These are phyloP conservation scores for Geotrypetes seraphini DNA, from an alignment of 2,797 vertebrate genomes.

Conservation along the genomic window DNA sequence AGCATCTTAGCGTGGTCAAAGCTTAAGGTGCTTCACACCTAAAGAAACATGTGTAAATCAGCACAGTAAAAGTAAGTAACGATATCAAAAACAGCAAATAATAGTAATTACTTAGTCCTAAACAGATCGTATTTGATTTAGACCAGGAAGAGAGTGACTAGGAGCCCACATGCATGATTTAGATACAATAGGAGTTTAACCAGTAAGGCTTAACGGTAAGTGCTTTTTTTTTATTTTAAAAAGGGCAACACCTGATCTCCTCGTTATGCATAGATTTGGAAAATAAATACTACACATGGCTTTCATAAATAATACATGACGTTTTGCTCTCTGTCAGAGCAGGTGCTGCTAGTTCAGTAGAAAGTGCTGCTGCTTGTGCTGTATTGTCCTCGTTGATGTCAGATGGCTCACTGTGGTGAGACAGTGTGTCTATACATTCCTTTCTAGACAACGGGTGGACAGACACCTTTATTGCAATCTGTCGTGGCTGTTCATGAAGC, in stretches of 20 bases:
- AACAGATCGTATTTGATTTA: constrained; percentile 21
- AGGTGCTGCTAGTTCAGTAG: constrained; percentile 16
- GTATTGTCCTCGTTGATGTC: constrained; percentile 33
- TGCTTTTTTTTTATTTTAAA: constrained; percentile 44
- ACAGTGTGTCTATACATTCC: constrained; percentile 55
- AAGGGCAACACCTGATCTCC: constrained; percentile 57
- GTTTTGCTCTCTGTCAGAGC: constrained; percentile 36
- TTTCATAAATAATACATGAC: constrained; percentile 80
- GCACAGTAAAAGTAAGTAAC: constrained; percentile 43
- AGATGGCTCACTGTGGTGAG: constrained; percentile 31
- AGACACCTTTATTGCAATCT: constrained; percentile 93
- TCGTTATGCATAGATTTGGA: constrained; percentile 73
- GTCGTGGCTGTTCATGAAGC: constrained; percentile 80
- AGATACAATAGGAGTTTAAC: no score
- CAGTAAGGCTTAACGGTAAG: constrained; percentile 67
- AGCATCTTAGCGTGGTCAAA: no score
- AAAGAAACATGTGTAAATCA: constrained; percentile 25
- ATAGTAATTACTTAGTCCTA: constrained; percentile 33
- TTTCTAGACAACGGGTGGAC: constrained; percentile 67
- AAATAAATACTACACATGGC: constrained; percentile 78
- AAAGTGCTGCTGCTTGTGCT: constrained; percentile 4
- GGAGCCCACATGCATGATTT: constrained; percentile 42
- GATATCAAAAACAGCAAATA: constrained; percentile 26
- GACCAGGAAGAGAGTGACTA: constrained; percentile 52
- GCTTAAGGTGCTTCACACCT: no score